phyloP scores from a whole-genome alignment of 2,888 invertebrate species.

The Pseudeuparius sepicola region DNA sequence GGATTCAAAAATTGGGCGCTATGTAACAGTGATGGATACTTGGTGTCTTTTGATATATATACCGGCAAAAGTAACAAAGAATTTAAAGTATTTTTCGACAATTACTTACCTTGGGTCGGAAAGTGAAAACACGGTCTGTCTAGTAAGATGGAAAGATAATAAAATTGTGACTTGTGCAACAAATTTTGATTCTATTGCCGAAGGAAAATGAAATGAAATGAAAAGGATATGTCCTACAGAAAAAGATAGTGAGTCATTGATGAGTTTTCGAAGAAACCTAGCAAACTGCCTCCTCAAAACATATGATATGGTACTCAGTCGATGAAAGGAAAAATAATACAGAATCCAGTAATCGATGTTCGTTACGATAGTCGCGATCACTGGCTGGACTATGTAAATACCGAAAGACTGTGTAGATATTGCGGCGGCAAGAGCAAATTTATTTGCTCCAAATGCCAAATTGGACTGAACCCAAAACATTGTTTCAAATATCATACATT shows the following conservation, averaged over 20 bases:
- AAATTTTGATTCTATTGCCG: conserved; percentile 1
- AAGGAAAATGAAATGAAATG: conserved; percentile 2
- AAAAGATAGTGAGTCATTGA: neutral
- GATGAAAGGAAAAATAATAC: conserved; percentile 1
- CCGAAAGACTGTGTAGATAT: conserved; percentile 1
- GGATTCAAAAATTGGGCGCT: too few species aligned
- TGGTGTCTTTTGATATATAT: too few species aligned
- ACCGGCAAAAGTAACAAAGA: too few species aligned
- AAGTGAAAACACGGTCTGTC: conserved; percentile 1
- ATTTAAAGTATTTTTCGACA: too few species aligned
- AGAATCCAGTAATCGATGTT: conserved; percentile 1
- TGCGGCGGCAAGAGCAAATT: conserved; percentile 2
- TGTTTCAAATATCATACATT: conserved; percentile 2
- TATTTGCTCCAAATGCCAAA: conserved; percentile 1
- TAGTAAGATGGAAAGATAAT: conserved; percentile 2
- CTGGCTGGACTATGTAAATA: conserved; percentile 2
- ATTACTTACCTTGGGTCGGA: conserved; percentile 1
- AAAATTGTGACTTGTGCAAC: conserved; percentile 1
- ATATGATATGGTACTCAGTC: conserved; percentile 3
- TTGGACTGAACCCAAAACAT: conserved; percentile 1
- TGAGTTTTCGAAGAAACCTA: conserved; percentile 3
- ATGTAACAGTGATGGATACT: too few species aligned
- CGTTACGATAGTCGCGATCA: conserved; percentile 3
- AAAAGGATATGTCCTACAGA: too few species aligned
- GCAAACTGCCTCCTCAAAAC: conserved; percentile 1